These are phyloP conservation scores for Parus major DNA, from an alignment of 2,113 vertebrate species.

Conservation along the genomic window DNA sequence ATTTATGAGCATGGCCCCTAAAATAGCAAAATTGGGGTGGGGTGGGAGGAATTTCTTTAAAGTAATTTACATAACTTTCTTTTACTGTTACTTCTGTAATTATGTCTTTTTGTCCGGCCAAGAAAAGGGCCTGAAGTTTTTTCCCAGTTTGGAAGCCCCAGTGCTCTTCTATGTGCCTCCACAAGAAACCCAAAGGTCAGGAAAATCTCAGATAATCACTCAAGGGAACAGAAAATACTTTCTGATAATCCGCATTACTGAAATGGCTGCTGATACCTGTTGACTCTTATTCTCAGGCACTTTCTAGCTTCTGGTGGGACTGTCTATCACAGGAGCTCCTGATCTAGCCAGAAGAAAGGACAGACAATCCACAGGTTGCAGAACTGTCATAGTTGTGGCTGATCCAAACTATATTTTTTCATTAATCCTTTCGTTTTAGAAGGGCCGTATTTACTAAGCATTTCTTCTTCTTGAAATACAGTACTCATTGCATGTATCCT, in stretches of 20 bases:
- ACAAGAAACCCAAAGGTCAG: neutral
- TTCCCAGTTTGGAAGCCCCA: neutral
- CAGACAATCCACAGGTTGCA: neutral
- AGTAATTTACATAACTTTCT: constrained; percentile 19
- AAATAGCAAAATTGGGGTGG: neutral
- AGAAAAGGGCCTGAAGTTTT: neutral
- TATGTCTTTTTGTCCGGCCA: neutral
- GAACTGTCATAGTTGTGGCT: neutral
- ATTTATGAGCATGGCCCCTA: neutral
- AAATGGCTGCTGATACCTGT: neutral
- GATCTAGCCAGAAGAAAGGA: neutral
- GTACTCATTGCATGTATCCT: neutral
- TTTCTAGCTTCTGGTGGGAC: neutral
- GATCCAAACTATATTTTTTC: neutral
- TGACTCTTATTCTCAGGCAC: neutral
- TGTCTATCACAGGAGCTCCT: neutral
- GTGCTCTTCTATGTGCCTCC: neutral
- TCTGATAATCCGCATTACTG: neutral
- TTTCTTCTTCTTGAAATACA: neutral
- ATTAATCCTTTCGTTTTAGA: neutral
- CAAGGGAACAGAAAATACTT: neutral
- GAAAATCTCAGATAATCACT: neutral
- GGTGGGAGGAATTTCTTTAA: neutral
- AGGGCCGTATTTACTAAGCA: neutral
- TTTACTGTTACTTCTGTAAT: constrained; percentile 10